These are phyloP conservation scores for Axinella damicornis DNA, from an alignment of 37 sponge, comb jelly and placozoan genomes.

Conservation along the genomic window DNA sequence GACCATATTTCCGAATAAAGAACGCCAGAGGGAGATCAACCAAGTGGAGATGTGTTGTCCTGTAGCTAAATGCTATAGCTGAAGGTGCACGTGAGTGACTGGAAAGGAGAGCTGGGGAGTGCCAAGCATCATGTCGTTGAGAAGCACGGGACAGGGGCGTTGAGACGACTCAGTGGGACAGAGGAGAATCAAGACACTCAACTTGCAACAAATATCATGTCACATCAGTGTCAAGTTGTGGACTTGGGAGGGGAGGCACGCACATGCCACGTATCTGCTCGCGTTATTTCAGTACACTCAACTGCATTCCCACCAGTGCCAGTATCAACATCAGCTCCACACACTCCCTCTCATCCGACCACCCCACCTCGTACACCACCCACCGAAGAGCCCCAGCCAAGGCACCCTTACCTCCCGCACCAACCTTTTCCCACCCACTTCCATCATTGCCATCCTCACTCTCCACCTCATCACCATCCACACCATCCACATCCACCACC, in stretches of 20 bases:
- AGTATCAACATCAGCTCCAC: background rate
- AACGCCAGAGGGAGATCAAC: slow-evolving; percentile 41
- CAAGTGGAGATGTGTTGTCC: slow-evolving; percentile 17
- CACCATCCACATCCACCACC: background rate
- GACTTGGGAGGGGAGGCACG: background rate
- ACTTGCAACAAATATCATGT: no score
- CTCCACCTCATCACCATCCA: background rate
- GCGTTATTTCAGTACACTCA: background rate
- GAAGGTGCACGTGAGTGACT: background rate
- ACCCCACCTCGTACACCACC: background rate
- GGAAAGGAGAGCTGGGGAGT: slow-evolving; percentile 27
- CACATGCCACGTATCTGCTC: background rate
- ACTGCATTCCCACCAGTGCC: background rate
- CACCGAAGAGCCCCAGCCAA: background rate
- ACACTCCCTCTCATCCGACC: no score
- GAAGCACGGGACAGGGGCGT: background rate
- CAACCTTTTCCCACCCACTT: no score
- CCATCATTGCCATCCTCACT: background rate
- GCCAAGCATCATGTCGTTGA: slow-evolving; percentile 15
- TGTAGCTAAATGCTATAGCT: background rate
- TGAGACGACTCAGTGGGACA: background rate
- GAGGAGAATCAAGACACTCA: background rate
- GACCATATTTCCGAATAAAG: slow-evolving; percentile 37
- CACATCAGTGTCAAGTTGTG: background rate
- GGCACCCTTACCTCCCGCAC: background rate